Conservation (phyloP, 2,797 vertebrate genomes). For the Myotis findleyi region DNA sequence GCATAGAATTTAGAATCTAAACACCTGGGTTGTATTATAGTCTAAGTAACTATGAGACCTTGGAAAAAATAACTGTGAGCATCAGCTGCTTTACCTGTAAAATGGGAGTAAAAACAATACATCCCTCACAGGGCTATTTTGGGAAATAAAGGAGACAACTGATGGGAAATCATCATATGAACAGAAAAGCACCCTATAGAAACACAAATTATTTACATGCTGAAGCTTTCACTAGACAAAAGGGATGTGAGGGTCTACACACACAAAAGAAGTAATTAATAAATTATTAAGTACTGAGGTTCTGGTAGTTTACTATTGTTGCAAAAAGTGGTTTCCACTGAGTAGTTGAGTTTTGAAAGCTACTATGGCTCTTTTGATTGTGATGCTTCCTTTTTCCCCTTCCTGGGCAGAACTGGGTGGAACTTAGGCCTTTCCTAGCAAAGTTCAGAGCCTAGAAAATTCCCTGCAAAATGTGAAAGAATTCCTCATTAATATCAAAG, state of each 20-base stretch:
- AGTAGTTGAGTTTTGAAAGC: not conserved
- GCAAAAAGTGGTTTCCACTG: not conserved
- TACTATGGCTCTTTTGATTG: not conserved
- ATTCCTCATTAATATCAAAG: not conserved
- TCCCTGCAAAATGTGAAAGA: not conserved
- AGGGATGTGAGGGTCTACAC: not conserved
- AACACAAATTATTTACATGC: not conserved
- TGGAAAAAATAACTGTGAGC: not conserved
- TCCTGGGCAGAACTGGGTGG: not conserved
- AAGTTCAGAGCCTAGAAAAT: not conserved
- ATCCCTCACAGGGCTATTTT: not conserved
- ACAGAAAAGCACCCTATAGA: not conserved
- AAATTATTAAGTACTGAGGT: not conserved
- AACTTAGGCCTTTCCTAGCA: not conserved
- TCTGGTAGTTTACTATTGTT: not conserved
- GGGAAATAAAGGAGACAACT: not conserved
- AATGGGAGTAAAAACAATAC: not conserved
- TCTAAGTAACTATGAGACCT: not conserved
- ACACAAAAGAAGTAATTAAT: not conserved
- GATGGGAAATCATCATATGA: not conserved
- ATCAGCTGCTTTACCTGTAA: not conserved
- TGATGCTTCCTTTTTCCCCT: not conserved
- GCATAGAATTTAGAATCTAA: not conserved
- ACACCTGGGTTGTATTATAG: too few relatives aligned
- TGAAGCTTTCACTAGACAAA: not conserved